Conservation (phyloP, 2,797 vertebrate species). For the Arnoldichthys spilopterus region DNA sequence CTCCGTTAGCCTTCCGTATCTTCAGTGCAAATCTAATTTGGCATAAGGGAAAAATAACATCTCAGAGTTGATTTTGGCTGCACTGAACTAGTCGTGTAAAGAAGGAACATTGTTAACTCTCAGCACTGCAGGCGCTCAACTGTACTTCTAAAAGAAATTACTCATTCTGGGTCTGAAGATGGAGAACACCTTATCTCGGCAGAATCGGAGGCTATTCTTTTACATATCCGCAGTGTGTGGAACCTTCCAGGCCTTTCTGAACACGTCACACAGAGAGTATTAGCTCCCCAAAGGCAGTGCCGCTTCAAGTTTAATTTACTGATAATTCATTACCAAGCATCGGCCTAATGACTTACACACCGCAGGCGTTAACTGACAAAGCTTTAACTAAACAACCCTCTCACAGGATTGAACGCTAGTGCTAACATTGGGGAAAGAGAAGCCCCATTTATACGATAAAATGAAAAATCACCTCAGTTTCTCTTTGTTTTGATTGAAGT, state of each 20-base stretch:
- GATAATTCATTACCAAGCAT: slow-evolving; percentile 39
- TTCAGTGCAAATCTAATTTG: not conserved
- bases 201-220: slow-evolving; percentile 39
- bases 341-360: slow-evolving; percentile 36
- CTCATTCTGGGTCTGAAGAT: slow-evolving; percentile 29
- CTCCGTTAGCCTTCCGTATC: not conserved
- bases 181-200: slow-evolving; percentile 29
- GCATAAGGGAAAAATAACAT: not conserved
- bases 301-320: slow-evolving; percentile 37
- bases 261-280: slow-evolving; percentile 21
- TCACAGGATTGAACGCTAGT: not conserved
- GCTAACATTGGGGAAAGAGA: slow-evolving; percentile 35
- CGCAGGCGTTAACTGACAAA: slow-evolving; percentile 39
- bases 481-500: slow-evolving; percentile 46
- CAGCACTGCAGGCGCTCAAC: not conserved
- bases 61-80: not conserved
- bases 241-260: slow-evolving; percentile 32
- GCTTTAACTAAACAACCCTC: slow-evolving; percentile 44
- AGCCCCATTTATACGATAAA: slow-evolving; percentile 31
- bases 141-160: slow-evolving; percentile 6
- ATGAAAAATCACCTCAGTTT: slow-evolving; percentile 23
- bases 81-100: not conserved
- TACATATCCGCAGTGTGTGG: slow-evolving; percentile 37
- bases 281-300: slow-evolving; percentile 18
- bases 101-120: not conserved